Percentiles rank a stretch among this genome's conserved stretches.
Evolutionary conservation across 2,888 invertebrate species (phyloP).

Genomic region (Apamea monoglypha): DNA sequence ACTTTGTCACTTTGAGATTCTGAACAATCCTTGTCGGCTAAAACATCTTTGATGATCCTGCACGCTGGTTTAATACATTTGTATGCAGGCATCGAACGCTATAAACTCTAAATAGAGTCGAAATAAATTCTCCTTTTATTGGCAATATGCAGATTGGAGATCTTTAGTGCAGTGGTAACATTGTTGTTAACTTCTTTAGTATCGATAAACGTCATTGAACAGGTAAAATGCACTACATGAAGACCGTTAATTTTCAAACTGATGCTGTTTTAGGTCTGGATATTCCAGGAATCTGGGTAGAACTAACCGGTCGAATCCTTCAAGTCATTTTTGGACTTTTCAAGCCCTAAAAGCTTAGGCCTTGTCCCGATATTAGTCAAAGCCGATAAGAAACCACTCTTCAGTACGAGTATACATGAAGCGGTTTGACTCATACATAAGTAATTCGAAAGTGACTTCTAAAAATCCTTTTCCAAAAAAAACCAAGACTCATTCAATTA

Average conservation of each 20-base stretch:
- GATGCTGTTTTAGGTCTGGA: background rate
- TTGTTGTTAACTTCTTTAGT: constrained; percentile 38
- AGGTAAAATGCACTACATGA: background rate
- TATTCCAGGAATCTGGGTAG: background rate
- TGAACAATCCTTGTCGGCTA: constrained; percentile 36
- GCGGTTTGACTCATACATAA: constrained; percentile 48
- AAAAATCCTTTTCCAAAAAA: constrained; percentile 67
- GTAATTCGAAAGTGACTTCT: constrained; percentile 61
- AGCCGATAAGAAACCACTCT: constrained; percentile 38
- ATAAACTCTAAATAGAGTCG: constrained; percentile 44
- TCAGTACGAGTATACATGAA: constrained; percentile 37
- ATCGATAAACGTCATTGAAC: constrained; percentile 2
- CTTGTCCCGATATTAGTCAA: constrained; percentile 39
- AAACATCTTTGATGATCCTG: constrained; percentile 48
- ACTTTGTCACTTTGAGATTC: constrained; percentile 64
- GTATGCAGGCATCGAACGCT: constrained; percentile 27
- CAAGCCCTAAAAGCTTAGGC: constrained; percentile 35
- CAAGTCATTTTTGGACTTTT: constrained; percentile 8
- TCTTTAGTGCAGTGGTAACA: constrained; percentile 33
- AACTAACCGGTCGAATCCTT: background rate
- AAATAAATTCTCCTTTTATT: constrained; percentile 53
- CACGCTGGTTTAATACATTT: constrained; percentile 17
- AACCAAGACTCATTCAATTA: constrained; percentile 84
- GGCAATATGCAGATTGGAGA: constrained; percentile 46
- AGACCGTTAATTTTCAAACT: background rate